Percentiles rank a stretch among this genome's conserved stretches.
Conservation (phyloP, 2,113 vertebrate species). For the Bolborhynchus lineola region DNA sequence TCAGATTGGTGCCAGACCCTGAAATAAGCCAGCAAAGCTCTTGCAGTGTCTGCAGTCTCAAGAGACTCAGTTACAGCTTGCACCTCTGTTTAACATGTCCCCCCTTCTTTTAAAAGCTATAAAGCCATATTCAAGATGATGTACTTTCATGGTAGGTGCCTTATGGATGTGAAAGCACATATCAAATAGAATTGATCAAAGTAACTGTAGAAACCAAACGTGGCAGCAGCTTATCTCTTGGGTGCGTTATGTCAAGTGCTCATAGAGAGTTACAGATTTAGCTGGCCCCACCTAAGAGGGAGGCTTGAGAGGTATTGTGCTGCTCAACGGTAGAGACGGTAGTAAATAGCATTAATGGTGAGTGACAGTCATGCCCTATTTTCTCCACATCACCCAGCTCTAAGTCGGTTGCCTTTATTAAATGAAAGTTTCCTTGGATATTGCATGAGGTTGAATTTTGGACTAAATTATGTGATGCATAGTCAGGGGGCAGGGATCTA, state of each 20-base stretch:
- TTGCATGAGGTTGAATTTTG: neutral
- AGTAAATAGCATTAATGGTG: slow-evolving; percentile 44
- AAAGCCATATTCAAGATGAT: neutral
- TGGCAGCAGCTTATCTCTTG: neutral
- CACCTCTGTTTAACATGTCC: neutral
- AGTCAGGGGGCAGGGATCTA: neutral
- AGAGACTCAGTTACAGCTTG: neutral
- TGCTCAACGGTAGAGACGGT: neutral
- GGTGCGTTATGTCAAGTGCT: slow-evolving; percentile 13
- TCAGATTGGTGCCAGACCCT: neutral
- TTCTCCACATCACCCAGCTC: neutral
- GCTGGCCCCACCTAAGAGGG: neutral
- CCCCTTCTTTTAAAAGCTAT: slow-evolving; percentile 13
- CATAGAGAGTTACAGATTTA: neutral
- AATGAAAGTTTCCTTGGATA: neutral
- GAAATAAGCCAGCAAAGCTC: neutral
- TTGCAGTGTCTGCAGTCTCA: neutral
- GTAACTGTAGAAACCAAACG: neutral
- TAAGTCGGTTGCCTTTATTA: neutral
- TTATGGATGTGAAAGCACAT: neutral
- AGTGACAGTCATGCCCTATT: slow-evolving; percentile 22
- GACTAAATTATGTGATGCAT: neutral
- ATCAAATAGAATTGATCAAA: slow-evolving; percentile 39
- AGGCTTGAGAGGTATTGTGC: neutral
- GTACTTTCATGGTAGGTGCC: neutral